Evolutionary conservation across 2,113 vertebrate genomes (phyloP), one percentile per base, ranked within the genome.

Genomic region (Gambusia holbrooki): DNA sequence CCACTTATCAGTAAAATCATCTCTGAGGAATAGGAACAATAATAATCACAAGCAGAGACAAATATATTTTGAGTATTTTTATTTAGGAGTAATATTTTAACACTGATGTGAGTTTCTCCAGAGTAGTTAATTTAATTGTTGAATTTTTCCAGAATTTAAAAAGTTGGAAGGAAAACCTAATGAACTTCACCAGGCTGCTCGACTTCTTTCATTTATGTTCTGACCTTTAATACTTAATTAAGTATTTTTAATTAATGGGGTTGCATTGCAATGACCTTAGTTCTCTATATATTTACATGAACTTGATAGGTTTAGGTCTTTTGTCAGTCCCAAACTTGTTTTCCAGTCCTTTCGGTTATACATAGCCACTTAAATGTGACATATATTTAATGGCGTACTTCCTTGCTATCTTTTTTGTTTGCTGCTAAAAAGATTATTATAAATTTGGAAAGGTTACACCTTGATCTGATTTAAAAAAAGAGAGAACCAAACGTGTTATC

Each of bases 381-480:
- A 66, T 11, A n/a, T 32, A 27, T 25, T 77, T 42, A 64, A 22
- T 67, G 15, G 58, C 28, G 40, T 62, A 40, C 2, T 80, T 54
- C 7, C 15, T 12, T 66, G 12, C 5, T 62, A 37, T 60, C 19
- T 37, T 58, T 42, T 35, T 77, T 76, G 19, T 79, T 63, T 71
- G 25, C 2, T 19, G n/a, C 15, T 27, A 3, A 69, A 76, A 30
- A n/a, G 27, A 54, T 22, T 81, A 45, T 22, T 81, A 69, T 29
- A 10, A 14, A 61, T 29, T 73, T 48, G 29, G 1, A 45, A 32
- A 74, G 42, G 48, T 25, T 60, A 78, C 37, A 81, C 72, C 66
- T 75, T 83, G 77, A 40, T 62, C 17, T n/a, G 27, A 32, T 58
- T 73, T 51, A 82, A 73, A 62, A 82, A 42, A 14, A 42, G 40